Base-by-base conservation (phyloP, 1,140 invertebrate genomes). In the Achatina immaculata region DNA sequence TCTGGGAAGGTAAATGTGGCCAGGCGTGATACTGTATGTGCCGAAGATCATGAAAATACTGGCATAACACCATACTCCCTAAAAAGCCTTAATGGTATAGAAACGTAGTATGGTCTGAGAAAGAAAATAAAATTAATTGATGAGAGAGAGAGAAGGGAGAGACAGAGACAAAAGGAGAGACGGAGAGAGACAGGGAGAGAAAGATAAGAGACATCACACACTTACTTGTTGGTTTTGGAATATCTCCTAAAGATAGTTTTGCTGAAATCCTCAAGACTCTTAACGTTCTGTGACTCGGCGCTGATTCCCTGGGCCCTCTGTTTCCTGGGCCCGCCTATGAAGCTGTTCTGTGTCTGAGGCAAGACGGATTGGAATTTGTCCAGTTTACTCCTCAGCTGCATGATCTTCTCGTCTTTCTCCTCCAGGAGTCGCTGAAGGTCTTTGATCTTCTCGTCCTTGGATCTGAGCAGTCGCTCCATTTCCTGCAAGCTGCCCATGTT, bases 321-420 rank as follows among this genome's bases (percentile, higher is more conserved):
- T 86, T 95, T 95, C 85, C 95, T 91, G 85, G 87, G 85, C 1
- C 84, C 86, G 21, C 75, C 51, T 34, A 84, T 77, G 40, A 81
- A 48, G 24, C 81, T 78, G 48, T 36, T 82, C 94, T 88, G 72
- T n/a, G 83, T 88, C 80, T 94, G 95, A 1, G 95, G 95, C 85
- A 98, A 94, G 24, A 98, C 95, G 87, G 95, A 96, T 88, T 97
- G 95, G 91, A 97, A 97, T 90, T 98, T 98, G 90, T 98, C 96
- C 86, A 98, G 92, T 89, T 98, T 96, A 81, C 96, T 97, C 65
- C 94, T 93, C 42, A 98, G 90, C 84, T 97, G 94, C 81, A 94
- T 92, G 81, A 98, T 97, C 89, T 96, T 94, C 66, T 95, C 94
- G 74, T 97, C 95, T 68, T 95, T 94, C 75, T 93, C 92, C 74